phyloP scores from a whole-genome alignment of 1,140 invertebrate species.

The Trigoniulus corallinus region DNA sequence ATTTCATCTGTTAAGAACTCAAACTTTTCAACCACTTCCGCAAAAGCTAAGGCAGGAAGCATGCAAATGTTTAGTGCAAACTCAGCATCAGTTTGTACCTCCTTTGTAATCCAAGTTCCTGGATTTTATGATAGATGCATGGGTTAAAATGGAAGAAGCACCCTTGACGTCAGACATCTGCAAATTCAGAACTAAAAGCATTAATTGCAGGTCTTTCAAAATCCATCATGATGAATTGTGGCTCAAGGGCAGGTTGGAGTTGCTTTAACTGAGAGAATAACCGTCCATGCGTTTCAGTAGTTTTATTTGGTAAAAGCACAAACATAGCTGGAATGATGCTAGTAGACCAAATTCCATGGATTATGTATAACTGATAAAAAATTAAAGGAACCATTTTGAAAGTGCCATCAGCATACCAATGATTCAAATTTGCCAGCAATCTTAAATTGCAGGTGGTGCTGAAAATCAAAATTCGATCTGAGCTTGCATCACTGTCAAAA shows the following conservation, averaged over 20 bases:
- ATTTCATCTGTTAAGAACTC: neutral
- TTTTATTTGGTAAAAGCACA: constrained; percentile 2
- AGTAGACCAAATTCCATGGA: constrained; percentile 6
- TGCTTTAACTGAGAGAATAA: neutral
- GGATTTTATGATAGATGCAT: constrained; percentile 1
- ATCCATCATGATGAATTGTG: constrained; percentile 8
- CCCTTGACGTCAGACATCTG: neutral
- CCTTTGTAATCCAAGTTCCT: neutral
- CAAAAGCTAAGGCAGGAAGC: neutral
- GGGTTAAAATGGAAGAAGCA: constrained; percentile 4
- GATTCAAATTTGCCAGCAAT: neutral
- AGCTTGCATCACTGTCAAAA: neutral
- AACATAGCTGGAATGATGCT: constrained; percentile 5
- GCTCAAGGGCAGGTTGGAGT: neutral
- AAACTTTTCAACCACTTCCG: neutral
- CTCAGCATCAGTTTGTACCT: constrained; percentile 4
- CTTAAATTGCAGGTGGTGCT: constrained; percentile 6
- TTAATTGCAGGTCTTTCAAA: constrained; percentile 6
- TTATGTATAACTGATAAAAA: constrained; percentile 9
- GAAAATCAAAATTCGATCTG: constrained; percentile 1
- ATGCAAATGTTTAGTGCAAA: constrained; percentile 1
- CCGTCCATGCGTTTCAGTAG: neutral
- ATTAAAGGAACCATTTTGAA: constrained; percentile 9
- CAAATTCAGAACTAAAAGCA: constrained; percentile 1
- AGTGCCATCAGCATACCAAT: constrained; percentile 8